Percentiles rank a stretch among this genome's conserved stretches.
Conservation (phyloP, 1,140 invertebrate species). For the Drosophila kepulauana region DNA sequence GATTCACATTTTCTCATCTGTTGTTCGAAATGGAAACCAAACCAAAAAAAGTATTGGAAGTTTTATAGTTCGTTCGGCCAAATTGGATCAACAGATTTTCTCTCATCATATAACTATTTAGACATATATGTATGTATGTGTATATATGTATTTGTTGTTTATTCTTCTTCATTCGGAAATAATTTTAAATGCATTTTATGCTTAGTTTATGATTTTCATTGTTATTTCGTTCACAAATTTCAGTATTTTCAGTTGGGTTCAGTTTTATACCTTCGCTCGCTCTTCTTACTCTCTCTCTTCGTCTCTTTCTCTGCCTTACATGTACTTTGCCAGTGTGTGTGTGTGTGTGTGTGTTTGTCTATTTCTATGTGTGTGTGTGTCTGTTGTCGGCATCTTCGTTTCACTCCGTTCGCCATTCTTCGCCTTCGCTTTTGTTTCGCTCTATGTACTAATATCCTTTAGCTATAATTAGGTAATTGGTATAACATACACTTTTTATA, state of each 20-base stretch:
- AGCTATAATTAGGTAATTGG: slow-evolving; percentile 66
- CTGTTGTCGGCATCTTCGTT: neutral
- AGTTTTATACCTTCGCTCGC: slow-evolving; percentile 35
- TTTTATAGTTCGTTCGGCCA: slow-evolving; percentile 42
- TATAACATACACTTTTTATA: slow-evolving; percentile 48
- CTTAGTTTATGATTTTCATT: slow-evolving; percentile 77
- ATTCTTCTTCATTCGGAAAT: slow-evolving; percentile 53
- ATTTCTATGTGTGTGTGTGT: neutral
- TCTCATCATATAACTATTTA: slow-evolving; percentile 28
- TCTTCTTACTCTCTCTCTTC: neutral
- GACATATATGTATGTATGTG: slow-evolving; percentile 17
- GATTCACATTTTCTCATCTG: slow-evolving; percentile 10
- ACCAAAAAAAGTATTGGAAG: slow-evolving; percentile 69
- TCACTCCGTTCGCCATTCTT: neutral
- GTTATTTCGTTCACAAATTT: slow-evolving; percentile 47
- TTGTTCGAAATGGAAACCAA: slow-evolving; percentile 35
- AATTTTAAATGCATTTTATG: slow-evolving; percentile 78
- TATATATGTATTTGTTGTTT: slow-evolving; percentile 1
- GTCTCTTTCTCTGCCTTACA: slow-evolving; percentile 7
- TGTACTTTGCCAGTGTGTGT: slow-evolving; percentile 5
- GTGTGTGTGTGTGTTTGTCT: neutral
- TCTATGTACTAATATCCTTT: slow-evolving; percentile 52
- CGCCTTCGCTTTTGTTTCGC: neutral
- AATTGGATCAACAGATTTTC: slow-evolving; percentile 29
- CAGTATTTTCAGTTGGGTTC: slow-evolving; percentile 55